Evolutionary conservation across 1,140 invertebrate genomes (phyloP).

Genomic region (Bombus sylvicola): DNA sequence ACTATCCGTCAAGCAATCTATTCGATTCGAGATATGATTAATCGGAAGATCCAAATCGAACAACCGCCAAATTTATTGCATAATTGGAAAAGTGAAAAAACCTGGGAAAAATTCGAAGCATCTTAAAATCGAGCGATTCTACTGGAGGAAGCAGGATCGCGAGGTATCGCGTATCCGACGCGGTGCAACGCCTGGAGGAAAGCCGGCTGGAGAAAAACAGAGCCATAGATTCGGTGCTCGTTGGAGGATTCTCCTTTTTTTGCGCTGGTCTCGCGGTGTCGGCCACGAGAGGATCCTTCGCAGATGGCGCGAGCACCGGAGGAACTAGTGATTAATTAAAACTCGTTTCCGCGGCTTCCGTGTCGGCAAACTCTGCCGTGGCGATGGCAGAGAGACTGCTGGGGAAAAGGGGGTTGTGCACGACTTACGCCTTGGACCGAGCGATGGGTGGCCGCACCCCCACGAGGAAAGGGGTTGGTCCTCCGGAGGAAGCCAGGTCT

Average conservation of each 20-base stretch:
- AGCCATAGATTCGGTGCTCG: constrained; percentile 52
- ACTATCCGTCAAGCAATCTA: too few relatives aligned
- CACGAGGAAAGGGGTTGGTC: constrained; percentile 54
- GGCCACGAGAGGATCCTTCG: constrained; percentile 37
- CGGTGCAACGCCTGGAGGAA: not conserved
- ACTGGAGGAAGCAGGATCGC: not conserved
- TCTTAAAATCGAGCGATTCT: not conserved
- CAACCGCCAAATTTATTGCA: too few relatives aligned
- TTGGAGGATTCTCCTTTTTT: constrained; percentile 34
- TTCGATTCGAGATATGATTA: too few relatives aligned
- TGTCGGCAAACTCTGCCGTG: not conserved
- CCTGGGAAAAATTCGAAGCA: not conserved
- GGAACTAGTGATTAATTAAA: constrained; percentile 54
- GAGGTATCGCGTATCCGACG: not conserved
- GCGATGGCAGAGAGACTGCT: not conserved
- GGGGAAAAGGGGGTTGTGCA: not conserved
- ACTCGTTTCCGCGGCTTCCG: constrained; percentile 48
- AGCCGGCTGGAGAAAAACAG: constrained; percentile 11
- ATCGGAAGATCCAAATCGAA: too few relatives aligned
- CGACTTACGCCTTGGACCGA: constrained; percentile 10
- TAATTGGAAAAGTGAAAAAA: too few relatives aligned
- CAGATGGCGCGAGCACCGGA: constrained; percentile 43
- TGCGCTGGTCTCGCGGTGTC: constrained; percentile 37
- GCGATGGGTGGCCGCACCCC: constrained; percentile 44
- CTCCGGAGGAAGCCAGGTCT: not conserved